Conservation (phyloP, 2,797 vertebrate genomes). For the Sebastes wilsoni region DNA sequence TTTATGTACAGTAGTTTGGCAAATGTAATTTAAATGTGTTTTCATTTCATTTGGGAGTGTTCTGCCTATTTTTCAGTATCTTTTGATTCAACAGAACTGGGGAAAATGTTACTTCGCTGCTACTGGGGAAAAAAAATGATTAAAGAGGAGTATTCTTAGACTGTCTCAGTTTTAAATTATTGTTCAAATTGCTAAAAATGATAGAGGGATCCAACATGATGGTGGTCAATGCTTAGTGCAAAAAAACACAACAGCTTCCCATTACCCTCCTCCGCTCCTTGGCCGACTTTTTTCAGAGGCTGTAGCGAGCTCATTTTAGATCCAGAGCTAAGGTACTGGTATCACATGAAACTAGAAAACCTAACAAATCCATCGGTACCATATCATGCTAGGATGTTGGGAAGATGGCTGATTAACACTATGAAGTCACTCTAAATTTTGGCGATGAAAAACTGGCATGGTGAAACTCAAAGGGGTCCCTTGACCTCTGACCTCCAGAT, state of each 20-base stretch:
- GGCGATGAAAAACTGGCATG: too few species aligned
- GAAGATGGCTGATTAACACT: too few species aligned
- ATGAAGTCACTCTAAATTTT: too few species aligned
- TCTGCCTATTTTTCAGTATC: not conserved
- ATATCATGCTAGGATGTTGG: too few species aligned
- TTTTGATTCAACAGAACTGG: not conserved
- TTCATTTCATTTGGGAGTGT: not conserved
- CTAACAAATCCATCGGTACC: too few species aligned
- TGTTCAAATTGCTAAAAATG: not conserved
- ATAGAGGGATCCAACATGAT: not conserved
- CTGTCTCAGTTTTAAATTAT: not conserved
- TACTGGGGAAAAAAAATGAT: not conserved
- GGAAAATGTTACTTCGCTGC: not conserved
- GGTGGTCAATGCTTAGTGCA: not conserved
- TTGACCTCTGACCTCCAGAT: too few species aligned
- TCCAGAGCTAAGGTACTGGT: too few species aligned
- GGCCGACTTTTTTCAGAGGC: too few species aligned
- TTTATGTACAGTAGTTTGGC: conserved; percentile 33
- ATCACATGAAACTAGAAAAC: too few species aligned
- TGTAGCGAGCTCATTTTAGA: too few species aligned
- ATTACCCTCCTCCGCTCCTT: not conserved
- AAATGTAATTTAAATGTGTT: conserved; percentile 15
- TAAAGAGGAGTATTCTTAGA: conserved; percentile 4
- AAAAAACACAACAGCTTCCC: not conserved
- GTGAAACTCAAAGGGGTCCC: too few species aligned